These are phyloP conservation scores for Notothenia coriiceps DNA, from an alignment of 2,113 vertebrate genomes.

Conservation along the genomic window DNA sequence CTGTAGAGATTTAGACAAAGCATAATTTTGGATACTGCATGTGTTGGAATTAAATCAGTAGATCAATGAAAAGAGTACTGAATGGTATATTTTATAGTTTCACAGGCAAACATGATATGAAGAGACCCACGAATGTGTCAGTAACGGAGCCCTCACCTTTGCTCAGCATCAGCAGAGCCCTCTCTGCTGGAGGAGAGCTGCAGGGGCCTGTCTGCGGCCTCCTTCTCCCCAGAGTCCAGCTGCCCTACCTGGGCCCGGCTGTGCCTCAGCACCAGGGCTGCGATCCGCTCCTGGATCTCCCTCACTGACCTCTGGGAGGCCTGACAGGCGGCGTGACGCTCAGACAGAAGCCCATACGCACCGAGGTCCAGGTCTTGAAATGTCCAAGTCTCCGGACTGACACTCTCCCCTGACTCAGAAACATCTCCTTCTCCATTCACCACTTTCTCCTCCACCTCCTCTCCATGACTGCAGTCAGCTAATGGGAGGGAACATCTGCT, in stretches of 20 bases:
- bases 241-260: conserved; percentile 47
- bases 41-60: no score
- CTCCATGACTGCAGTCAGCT: background rate
- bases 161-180: background rate
- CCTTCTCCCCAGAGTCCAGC: background rate
- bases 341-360: conserved; percentile 85
- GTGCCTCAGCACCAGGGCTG: conserved; percentile 89
- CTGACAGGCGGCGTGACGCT: conserved; percentile 87
- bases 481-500: background rate
- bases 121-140: no score
- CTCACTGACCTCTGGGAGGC: conserved; percentile 81
- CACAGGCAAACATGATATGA: background rate
- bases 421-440: background rate
- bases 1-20: no score
- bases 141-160: conserved; percentile 18
- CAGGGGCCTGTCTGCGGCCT: accelerated
- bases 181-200: background rate
- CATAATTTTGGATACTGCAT: no score
- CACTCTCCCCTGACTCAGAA: accelerated
- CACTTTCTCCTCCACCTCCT: background rate
- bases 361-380: conserved; percentile 33
- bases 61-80: no score
- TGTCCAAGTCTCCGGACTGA: background rate
- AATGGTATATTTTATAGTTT: background rate
- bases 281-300: conserved; percentile 86